Evolutionary conservation across 2,797 vertebrate species (phyloP).

Genomic region (Spinibarbus caldwelli): DNA sequence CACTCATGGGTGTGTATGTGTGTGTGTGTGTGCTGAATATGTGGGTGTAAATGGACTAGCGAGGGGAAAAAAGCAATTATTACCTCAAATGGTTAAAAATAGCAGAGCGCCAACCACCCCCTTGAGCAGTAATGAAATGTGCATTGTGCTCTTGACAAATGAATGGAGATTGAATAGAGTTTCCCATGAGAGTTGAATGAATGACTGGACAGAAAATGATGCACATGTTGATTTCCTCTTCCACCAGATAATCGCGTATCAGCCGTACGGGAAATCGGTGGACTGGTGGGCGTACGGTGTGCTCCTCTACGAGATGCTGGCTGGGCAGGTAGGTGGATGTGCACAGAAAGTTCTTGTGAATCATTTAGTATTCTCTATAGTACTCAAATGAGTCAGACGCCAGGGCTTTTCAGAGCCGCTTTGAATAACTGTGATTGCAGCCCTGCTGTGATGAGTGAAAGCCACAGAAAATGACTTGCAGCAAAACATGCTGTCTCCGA

Average conservation of each 20-base stretch:
- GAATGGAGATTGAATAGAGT: conserved; percentile 23
- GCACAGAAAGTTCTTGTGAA: not conserved
- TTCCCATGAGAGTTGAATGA: not conserved
- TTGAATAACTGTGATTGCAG: conserved; percentile 23
- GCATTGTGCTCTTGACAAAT: conserved; percentile 44
- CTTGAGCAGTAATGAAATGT: conserved; percentile 58
- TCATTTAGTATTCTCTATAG: not conserved
- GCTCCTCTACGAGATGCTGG: conserved; percentile 97
- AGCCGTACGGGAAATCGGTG: conserved; percentile 96
- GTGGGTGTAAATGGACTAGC: conserved; percentile 67
- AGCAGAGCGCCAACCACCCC: conserved; percentile 41
- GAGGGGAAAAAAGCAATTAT: conserved; percentile 61
- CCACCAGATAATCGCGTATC: conserved; percentile 95
- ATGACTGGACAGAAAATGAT: not conserved
- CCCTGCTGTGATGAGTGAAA: conserved; percentile 12
- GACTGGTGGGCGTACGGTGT: conserved; percentile 99
- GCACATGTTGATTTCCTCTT: conserved; percentile 6
- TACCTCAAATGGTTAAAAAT: conserved; percentile 66
- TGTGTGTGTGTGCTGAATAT: conserved; percentile 63
- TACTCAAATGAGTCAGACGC: not conserved
- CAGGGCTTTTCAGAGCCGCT: not conserved
- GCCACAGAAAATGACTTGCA: not conserved
- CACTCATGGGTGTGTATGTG: conserved; percentile 55
- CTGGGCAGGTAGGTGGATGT: conserved; percentile 87
- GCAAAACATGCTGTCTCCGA: conserved; percentile 47